Percentiles rank a stretch among this genome's conserved stretches.
Evolutionary conservation across 2,797 vertebrate genomes (phyloP).

Genomic region (Phoebastria nigripes): DNA sequence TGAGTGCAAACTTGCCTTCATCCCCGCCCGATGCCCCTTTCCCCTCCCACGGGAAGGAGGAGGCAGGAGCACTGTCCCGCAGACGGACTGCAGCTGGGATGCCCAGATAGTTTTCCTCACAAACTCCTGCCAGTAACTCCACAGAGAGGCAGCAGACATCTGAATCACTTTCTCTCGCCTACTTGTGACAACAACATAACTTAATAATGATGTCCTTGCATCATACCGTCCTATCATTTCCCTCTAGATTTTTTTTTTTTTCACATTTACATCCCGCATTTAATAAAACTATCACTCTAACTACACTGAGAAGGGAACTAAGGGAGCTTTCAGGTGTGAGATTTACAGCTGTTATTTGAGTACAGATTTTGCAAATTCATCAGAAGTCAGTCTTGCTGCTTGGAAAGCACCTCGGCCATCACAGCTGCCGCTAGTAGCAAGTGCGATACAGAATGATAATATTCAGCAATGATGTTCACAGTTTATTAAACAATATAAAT

Average conservation of each 20-base stretch:
- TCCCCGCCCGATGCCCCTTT: accelerated
- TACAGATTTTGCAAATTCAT: background rate
- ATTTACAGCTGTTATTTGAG: slow-evolving; percentile 16
- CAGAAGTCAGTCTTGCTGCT: background rate
- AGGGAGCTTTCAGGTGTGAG: background rate
- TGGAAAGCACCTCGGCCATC: background rate
- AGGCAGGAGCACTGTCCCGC: background rate
- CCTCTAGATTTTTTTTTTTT: background rate
- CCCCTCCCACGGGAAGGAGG: background rate
- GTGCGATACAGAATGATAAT: background rate
- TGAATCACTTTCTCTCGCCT: background rate
- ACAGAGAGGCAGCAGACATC: background rate
- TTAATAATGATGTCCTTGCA: background rate
- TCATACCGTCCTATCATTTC: background rate
- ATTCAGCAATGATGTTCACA: background rate
- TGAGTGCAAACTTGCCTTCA: background rate
- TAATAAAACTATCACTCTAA: background rate
- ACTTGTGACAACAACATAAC: background rate
- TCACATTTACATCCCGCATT: background rate
- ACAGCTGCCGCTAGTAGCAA: background rate
- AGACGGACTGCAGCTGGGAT: background rate
- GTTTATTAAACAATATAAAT: slow-evolving; percentile 18
- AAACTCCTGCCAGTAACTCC: background rate
- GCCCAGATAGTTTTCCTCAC: background rate
- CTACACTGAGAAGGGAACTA: background rate